Evolutionary conservation across 2,113 vertebrate genomes (phyloP), one percentile per base, ranked within the genome.

Genomic region (Gobio gobio): DNA sequence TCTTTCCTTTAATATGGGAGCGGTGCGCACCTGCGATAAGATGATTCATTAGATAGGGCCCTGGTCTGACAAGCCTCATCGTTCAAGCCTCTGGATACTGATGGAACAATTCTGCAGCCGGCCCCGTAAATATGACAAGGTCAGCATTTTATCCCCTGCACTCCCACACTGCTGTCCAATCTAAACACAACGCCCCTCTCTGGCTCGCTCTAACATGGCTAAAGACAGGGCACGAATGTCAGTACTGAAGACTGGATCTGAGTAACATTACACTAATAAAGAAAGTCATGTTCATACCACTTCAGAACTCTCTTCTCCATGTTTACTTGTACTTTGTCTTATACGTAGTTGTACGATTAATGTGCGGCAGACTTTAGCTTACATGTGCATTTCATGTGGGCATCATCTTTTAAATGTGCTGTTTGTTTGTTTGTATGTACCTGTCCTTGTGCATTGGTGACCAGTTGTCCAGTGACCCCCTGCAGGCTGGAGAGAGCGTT

Each of bases 381-480:
- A 61, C 10, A 59, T 76, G 59, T 82, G 26, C 56, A 24, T 64
- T 24, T 43, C 12, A 49, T 2, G 14, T 24, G 43, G 10, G 72
- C 54, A 22, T 68, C 33, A 6, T 74, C 5, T 18, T 43, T 81
- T 40, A 26, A 51, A 82, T 56, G 3, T 54, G 43, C 24, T 51
- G 33, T 68, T 45, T 26, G 36, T 45, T 24, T 61, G n/a, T 45
- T 24, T 61, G 29, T 68, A 59, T 59, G 40, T 78, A 99, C 98
- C 97, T 99, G 98, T 96, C 98, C 98, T 95, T 99, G 98, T 94
- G 98, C 97, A 89, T 99, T 99, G 95, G 98, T 99, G 94, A 99
- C 98, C 78, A 99, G 96, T 91, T 99, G 98, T 88, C 98, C 98
- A 40, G 97, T 96, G 93, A 97, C 97, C 85, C 98, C 97, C 91